Conservation (phyloP, 2,113 vertebrate genomes). For the Ceuthmochares aereus region DNA sequence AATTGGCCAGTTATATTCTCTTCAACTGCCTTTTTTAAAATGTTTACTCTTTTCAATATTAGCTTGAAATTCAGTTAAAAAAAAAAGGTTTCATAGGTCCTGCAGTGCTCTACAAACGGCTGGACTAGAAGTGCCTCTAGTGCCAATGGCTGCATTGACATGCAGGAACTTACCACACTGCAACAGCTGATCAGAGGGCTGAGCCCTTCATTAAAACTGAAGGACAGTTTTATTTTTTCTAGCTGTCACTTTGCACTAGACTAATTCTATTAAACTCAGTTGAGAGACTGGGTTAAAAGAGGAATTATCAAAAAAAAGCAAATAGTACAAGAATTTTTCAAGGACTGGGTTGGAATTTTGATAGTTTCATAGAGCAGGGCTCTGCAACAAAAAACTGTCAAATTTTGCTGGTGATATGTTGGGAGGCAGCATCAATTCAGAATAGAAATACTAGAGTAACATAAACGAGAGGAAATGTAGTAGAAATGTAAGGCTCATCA, state of each 20-base stretch:
- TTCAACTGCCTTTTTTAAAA: not conserved
- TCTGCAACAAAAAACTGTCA: not conserved
- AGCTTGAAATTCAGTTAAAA: not conserved
- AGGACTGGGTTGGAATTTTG: not conserved
- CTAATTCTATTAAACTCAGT: constrained; percentile 8
- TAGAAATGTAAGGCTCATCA: not conserved
- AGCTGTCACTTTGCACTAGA: not conserved
- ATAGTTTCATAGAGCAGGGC: not conserved
- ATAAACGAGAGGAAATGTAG: not conserved
- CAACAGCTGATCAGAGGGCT: not conserved
- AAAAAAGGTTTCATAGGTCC: not conserved
- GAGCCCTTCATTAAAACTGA: constrained; percentile 19
- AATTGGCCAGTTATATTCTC: not conserved
- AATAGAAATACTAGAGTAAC: not conserved
- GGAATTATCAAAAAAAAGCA: not conserved
- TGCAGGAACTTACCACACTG: not conserved
- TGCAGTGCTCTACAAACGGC: not conserved
- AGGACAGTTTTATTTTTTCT: constrained; percentile 19
- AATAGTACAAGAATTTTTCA: not conserved
- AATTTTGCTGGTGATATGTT: not conserved
- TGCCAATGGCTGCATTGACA: not conserved
- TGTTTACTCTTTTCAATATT: not conserved
- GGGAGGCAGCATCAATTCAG: not conserved
- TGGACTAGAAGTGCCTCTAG: not conserved
- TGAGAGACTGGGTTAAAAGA: not conserved